These are phyloP conservation scores for Ibycter americanus DNA, from an alignment of 2,797 vertebrate genomes.

Conservation along the genomic window DNA sequence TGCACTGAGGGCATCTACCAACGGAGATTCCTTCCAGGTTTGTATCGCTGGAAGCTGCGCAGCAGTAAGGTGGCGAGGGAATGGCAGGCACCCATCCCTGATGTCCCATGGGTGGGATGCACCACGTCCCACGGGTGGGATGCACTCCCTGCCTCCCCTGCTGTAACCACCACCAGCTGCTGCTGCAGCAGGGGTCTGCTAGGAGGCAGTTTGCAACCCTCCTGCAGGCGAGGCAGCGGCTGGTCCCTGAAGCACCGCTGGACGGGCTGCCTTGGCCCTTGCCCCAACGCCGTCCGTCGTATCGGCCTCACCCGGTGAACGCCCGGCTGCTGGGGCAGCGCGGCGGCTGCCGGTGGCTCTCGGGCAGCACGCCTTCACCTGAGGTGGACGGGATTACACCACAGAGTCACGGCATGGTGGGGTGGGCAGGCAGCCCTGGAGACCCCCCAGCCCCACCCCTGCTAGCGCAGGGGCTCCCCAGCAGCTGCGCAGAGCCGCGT, in stretches of 20 bases:
- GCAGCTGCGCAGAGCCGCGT: too few relatives aligned
- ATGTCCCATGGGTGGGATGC: background rate
- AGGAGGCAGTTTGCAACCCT: background rate
- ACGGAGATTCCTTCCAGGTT: background rate
- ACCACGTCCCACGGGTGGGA: background rate
- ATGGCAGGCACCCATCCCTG: background rate
- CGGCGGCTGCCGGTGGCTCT: background rate
- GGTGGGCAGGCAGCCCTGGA: too few relatives aligned
- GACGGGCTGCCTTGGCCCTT: background rate
- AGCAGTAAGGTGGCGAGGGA: background rate
- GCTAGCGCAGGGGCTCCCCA: too few relatives aligned
- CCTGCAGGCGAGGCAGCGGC: background rate
- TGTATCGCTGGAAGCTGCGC: background rate
- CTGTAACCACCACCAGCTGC: background rate
- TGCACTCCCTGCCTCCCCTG: background rate
- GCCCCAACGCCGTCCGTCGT: accelerated
- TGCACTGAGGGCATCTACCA: accelerated
- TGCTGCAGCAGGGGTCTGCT: background rate
- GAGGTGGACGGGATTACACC: accelerated
- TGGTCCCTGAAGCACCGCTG: background rate
- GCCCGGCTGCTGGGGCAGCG: too few relatives aligned
- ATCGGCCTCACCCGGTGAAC: background rate
- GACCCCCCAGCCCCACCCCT: too few relatives aligned
- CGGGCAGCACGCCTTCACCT: accelerated
- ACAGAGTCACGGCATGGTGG: too few relatives aligned